phyloP scores from a whole-genome alignment of 2,113 vertebrate species.

The Pagrus major region DNA sequence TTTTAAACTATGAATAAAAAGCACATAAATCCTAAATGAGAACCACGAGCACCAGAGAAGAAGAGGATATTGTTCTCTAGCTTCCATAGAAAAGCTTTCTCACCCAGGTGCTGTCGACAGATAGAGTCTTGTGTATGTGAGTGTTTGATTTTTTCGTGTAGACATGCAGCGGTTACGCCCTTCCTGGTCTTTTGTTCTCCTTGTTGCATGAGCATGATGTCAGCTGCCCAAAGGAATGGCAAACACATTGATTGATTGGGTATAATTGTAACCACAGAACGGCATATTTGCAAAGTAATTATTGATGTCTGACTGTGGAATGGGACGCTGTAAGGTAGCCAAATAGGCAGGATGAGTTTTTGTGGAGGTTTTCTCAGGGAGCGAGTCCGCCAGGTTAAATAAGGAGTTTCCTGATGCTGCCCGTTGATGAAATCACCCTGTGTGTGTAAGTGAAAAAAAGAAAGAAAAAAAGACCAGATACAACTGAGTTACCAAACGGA shows the following conservation, averaged over 20 bases:
- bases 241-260: slow-evolving; percentile 48
- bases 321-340: background rate
- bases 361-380: background rate
- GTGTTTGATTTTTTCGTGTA: slow-evolving; percentile 42
- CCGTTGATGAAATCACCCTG: slow-evolving; percentile 42
- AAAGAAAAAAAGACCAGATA: slow-evolving; percentile 55
- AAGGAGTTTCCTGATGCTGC: slow-evolving; percentile 7
- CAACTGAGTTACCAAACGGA: background rate
- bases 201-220: slow-evolving; percentile 31
- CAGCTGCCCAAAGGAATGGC: slow-evolving; percentile 19
- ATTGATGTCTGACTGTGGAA: slow-evolving; percentile 27
- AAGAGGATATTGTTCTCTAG: background rate
- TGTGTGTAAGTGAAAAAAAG: slow-evolving; percentile 39
- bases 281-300: slow-evolving; percentile 53
- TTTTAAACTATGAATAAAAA: too few relatives aligned
- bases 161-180: slow-evolving; percentile 33
- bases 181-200: slow-evolving; percentile 48
- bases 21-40: slow-evolving; percentile 2
- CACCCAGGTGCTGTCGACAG: slow-evolving; percentile 41
- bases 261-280: slow-evolving; percentile 51
- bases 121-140: slow-evolving; percentile 29
- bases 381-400: slow-evolving; percentile 6
- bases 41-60: background rate
- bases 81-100: slow-evolving; percentile 21
- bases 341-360: slow-evolving; percentile 27